Evolutionary conservation across 2,888 invertebrate species (phyloP).

Genomic region (Pecten maximus): DNA sequence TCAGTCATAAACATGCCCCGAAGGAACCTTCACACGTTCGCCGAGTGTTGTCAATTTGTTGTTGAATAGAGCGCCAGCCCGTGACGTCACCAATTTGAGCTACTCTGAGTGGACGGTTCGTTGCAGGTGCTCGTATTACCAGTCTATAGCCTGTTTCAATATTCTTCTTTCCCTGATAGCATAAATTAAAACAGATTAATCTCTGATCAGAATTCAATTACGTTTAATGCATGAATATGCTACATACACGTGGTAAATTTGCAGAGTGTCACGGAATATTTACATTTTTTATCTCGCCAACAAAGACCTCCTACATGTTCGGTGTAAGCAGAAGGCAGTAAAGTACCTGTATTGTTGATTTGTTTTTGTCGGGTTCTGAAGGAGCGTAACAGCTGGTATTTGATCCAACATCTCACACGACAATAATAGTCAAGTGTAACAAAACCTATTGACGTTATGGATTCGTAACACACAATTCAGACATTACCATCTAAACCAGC

Average conservation of each 20-base stretch:
- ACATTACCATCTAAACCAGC: background rate
- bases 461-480: background rate
- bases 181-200: background rate
- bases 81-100: conserved; percentile 30
- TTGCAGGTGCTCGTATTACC: conserved; percentile 30
- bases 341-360: background rate
- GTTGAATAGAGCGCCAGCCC: conserved; percentile 26
- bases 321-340: background rate
- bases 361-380: conserved; percentile 17
- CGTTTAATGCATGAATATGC: background rate
- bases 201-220: conserved; percentile 6
- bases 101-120: conserved; percentile 35
- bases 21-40: conserved; percentile 30
- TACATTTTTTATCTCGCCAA: background rate
- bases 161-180: background rate
- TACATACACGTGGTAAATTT: conserved; percentile 1
- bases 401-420: background rate
- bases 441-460: background rate
- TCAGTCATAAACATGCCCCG: conserved; percentile 29
- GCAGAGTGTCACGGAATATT: conserved; percentile 6
- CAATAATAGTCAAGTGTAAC: conserved; percentile 13
- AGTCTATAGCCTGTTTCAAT: conserved; percentile 18
- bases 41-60: conserved; percentile 30
- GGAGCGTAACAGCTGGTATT: background rate
- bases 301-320: background rate